Evolutionary conservation across 2,888 invertebrate genomes (phyloP), one percentile per base, ranked within the genome.

Genomic region (Invenusta paracnida): DNA sequence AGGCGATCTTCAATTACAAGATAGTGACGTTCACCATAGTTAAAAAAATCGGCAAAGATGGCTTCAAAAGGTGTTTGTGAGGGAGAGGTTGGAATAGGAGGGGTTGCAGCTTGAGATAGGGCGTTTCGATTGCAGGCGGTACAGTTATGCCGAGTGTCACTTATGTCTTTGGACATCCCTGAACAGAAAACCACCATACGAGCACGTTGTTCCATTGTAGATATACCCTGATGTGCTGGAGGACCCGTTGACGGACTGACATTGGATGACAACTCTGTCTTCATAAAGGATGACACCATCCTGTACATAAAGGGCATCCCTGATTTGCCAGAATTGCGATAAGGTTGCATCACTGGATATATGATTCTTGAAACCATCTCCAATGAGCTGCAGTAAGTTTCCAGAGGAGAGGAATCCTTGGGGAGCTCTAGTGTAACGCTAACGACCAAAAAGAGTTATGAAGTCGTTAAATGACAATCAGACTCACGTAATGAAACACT

Each of bases 131-230:
- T 29, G 79, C 27, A 30, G 23, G 29, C 25, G n/a, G 79, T 25
- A 27, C 84, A 81, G 11, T n/a, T 25, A 27, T n/a, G 27, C 27
- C 79, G 23, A 25, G 79, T 27, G 27, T n/a, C 79, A n/a, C 27
- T 79, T 30, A 88, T 88, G 11, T 84, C 88, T 25, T 87, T 30
- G 0, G 88, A 88, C 27, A 88, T 88, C 5, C 88, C 88, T n/a
- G 88, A 88, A 88, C 88, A 89, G 82, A 89, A 88, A 0, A 89
- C 86, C 25, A 88, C 87, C 2, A 86, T 27, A 81, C 89, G 88
- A 11, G 88, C 89, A 25, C 79, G 23, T n/a, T n/a, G 23, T 48
- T 79, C n/a, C 79, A 79, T 79, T 25, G 79, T 28, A 79, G 29
- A 27, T n/a, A 79, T 28, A 5, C 79, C 79, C 29, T 79, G 79